Percentiles rank a stretch among this genome's conserved stretches.
Conservation (phyloP, 2,888 invertebrate species). For the Elysia crispata region DNA sequence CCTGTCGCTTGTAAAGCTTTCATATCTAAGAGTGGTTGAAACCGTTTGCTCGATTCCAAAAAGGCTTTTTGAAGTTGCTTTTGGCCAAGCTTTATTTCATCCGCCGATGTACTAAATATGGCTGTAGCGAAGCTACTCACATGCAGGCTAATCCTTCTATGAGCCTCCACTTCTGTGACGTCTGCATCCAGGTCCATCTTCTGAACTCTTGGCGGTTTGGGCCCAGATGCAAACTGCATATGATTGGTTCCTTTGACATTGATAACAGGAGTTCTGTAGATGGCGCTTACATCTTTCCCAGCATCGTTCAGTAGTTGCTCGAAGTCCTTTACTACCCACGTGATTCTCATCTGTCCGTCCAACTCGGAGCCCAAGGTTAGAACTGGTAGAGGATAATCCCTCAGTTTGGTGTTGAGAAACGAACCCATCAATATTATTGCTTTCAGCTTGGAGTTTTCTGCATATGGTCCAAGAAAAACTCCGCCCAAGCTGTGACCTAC, state of each 20-base stretch:
- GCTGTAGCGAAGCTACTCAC: slow-evolving; percentile 56
- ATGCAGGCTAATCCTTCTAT: slow-evolving; percentile 55
- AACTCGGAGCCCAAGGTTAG: slow-evolving; percentile 67
- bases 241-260: slow-evolving; percentile 61
- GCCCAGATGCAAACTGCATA: slow-evolving; percentile 63
- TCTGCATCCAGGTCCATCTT: slow-evolving; percentile 60
- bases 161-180: slow-evolving; percentile 55
- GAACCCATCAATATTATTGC: slow-evolving; percentile 64
- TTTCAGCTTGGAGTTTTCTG: slow-evolving; percentile 51
- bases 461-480: slow-evolving; percentile 57
- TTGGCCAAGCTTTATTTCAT: slow-evolving; percentile 20
- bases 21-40: background rate
- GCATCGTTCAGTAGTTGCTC: slow-evolving; percentile 55
- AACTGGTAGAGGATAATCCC: slow-evolving; percentile 63
- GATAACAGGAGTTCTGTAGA: slow-evolving; percentile 60
- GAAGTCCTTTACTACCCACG: slow-evolving; percentile 61
- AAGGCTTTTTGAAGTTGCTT: slow-evolving; percentile 14
- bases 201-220: slow-evolving; percentile 58
- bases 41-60: background rate
- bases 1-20: no score
- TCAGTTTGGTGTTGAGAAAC: slow-evolving; percentile 57
- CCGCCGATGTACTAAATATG: slow-evolving; percentile 17
- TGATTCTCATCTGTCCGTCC: slow-evolving; percentile 65
- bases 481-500: slow-evolving; percentile 70
- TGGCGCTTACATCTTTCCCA: slow-evolving; percentile 36